phyloP scores from a whole-genome alignment of 1,140 invertebrate species.

The Oppia nitens region DNA sequence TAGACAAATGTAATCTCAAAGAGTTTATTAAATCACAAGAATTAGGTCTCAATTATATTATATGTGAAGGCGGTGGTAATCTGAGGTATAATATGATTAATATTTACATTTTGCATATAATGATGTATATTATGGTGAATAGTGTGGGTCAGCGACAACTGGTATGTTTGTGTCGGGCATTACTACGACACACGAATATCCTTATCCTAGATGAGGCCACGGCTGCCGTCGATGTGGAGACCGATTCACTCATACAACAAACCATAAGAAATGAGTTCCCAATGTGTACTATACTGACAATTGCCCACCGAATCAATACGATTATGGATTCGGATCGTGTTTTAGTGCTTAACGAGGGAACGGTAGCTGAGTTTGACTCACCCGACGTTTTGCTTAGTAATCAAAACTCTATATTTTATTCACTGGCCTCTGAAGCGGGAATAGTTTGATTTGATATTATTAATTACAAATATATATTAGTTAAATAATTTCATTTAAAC shows the following conservation, averaged over 20 bases:
- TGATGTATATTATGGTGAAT: constrained; percentile 33
- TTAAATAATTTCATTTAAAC: too few relatives aligned
- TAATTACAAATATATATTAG: too few relatives aligned
- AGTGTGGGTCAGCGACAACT: too few relatives aligned
- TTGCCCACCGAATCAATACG: too few relatives aligned
- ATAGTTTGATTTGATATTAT: too few relatives aligned
- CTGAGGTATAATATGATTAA: too few relatives aligned
- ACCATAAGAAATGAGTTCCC: constrained; percentile 29
- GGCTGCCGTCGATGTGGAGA: too few relatives aligned
- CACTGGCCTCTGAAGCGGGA: constrained; percentile 83
- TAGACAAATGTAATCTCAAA: constrained; percentile 21
- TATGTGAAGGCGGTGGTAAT: constrained; percentile 13
- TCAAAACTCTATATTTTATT: constrained; percentile 62
- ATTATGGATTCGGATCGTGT: too few relatives aligned
- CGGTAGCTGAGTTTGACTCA: constrained; percentile 51
- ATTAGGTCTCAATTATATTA: constrained; percentile 16
- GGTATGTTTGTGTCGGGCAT: constrained; percentile 30
- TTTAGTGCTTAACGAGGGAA: constrained; percentile 45
- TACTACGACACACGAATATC: constrained; percentile 26
- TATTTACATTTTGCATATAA: too few relatives aligned
- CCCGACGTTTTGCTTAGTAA: constrained; percentile 55
- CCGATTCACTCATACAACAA: constrained; percentile 30
- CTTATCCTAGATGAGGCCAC: constrained; percentile 32
- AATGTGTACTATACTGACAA: too few relatives aligned
- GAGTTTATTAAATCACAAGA: constrained; percentile 13